A percentile compares a stretch with the other conserved stretches of the same genome.
phyloP scores from a whole-genome alignment of 2,888 invertebrate species.

The Sussaba pulchella region DNA sequence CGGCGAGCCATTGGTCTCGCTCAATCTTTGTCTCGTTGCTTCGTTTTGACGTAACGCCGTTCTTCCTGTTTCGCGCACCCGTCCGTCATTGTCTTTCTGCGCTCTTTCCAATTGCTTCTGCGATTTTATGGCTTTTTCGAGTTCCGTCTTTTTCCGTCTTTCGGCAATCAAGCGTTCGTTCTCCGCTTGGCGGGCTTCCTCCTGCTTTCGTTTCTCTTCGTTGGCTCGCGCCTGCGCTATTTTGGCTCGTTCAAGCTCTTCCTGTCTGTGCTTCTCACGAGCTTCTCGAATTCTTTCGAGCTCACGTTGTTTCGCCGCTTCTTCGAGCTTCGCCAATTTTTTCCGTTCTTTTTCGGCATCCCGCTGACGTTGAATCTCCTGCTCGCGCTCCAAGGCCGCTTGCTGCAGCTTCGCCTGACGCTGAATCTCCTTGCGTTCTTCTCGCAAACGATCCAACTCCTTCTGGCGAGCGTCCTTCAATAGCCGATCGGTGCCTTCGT shows the following conservation, averaged over 20 bases:
- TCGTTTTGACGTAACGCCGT: slow-evolving; percentile 37
- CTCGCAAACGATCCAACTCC: slow-evolving; percentile 77
- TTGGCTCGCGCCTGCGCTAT: slow-evolving; percentile 74
- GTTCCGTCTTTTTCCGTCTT: slow-evolving; percentile 75
- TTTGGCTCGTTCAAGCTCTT: slow-evolving; percentile 75
- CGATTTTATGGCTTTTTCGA: slow-evolving; percentile 69
- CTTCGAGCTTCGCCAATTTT: slow-evolving; percentile 78
- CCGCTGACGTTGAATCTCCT: slow-evolving; percentile 77
- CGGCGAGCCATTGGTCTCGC: slow-evolving; percentile 40
- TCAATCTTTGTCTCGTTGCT: slow-evolving; percentile 51
- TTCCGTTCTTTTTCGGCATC: slow-evolving; percentile 79
- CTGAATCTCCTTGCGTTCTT: slow-evolving; percentile 79
- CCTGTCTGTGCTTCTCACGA: slow-evolving; percentile 77
- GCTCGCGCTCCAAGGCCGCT: slow-evolving; percentile 74
- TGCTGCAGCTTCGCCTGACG: slow-evolving; percentile 75
- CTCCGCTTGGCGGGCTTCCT: slow-evolving; percentile 73
- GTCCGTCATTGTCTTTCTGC: slow-evolving; percentile 67
- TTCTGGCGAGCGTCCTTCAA: slow-evolving; percentile 78
- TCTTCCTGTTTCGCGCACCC: slow-evolving; percentile 51
- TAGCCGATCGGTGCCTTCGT: slow-evolving; percentile 78
- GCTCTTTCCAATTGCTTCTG: slow-evolving; percentile 70
- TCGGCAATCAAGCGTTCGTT: slow-evolving; percentile 72
- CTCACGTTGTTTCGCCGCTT: slow-evolving; percentile 78
- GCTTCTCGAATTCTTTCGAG: slow-evolving; percentile 77
- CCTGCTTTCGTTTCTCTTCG: slow-evolving; percentile 73